Evolutionary conservation across 2,888 invertebrate species (phyloP), one percentile per base, ranked within the genome.

Genomic region (Salticus scenicus): DNA sequence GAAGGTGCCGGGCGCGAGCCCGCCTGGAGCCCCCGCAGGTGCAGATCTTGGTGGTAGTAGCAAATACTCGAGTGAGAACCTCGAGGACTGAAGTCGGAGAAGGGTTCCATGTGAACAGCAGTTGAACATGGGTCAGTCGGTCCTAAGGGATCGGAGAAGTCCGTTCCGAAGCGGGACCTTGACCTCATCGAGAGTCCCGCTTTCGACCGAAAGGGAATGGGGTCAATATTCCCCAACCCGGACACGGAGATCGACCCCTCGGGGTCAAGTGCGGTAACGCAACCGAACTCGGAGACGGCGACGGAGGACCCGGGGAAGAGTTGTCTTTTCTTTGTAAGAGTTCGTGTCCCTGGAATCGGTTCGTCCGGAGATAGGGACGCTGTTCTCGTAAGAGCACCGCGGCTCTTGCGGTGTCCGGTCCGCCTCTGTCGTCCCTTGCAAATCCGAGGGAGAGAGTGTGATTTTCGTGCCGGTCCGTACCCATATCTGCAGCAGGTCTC

Each of bases 401-500:
- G 90, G 90, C 90, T 91, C 90, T 90, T 90, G 91, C 89, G 90
- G 89, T 89, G 89, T 90, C 90, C 88, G 89, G 89, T 88, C 89
- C 88, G 88, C 89, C 89, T 75, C 80, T 87, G 89, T 87, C 89
- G 91, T 31, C 57, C 73, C 73, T 73, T 73, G 72, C n/a, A 72
- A 72, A 72, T 72, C 72, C 72, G 67, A 77, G 77, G 77, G 77
- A 77, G 77, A 24, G 10, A 30, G 79, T 84, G 76, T 88, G 71
- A 87, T 76, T 82, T 82, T 88, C 86, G 81, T 73, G 87, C 87
- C 85, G 75, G 88, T 63, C 80, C 89, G 89, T 89, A 89, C 89
- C 87, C 93, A 94, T 93, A 94, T 93, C 94, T 94, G 94, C 94
- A 94, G 93, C 94, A 94, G 94, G 94, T 94, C 93, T 94, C 94